These are phyloP conservation scores for Ips nitidus DNA, from an alignment of 1,140 invertebrate genomes.

Conservation along the genomic window DNA sequence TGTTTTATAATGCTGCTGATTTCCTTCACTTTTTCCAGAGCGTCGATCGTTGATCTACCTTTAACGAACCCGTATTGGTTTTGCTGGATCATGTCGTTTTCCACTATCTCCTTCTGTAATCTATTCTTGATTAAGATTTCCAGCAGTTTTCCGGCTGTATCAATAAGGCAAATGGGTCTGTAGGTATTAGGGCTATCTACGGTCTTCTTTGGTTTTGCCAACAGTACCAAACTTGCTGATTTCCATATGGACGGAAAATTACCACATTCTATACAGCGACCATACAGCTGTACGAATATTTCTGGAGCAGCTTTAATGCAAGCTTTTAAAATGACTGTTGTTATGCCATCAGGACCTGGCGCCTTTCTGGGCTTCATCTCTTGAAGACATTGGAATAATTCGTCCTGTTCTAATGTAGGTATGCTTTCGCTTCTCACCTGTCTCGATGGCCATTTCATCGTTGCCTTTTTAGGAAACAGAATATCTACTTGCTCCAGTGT, in stretches of 20 bases:
- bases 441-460: background rate
- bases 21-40: background rate
- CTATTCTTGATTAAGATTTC: background rate
- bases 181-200: background rate
- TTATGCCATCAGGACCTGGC: background rate
- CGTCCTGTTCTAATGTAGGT: background rate
- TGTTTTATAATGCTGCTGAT: background rate
- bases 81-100: background rate
- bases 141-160: background rate
- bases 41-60: background rate
- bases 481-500: background rate
- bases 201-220: background rate
- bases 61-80: background rate
- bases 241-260: background rate
- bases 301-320: background rate
- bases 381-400: background rate
- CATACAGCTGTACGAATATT: background rate
- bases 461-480: background rate
- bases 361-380: background rate
- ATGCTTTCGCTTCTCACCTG: background rate
- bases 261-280: background rate
- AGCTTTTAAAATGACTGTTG: background rate
- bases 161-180: background rate
- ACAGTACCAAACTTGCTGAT: background rate
- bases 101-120: background rate